Evolutionary conservation across 2,113 vertebrate genomes (phyloP).

Genomic region (Pungitius pungitius): DNA sequence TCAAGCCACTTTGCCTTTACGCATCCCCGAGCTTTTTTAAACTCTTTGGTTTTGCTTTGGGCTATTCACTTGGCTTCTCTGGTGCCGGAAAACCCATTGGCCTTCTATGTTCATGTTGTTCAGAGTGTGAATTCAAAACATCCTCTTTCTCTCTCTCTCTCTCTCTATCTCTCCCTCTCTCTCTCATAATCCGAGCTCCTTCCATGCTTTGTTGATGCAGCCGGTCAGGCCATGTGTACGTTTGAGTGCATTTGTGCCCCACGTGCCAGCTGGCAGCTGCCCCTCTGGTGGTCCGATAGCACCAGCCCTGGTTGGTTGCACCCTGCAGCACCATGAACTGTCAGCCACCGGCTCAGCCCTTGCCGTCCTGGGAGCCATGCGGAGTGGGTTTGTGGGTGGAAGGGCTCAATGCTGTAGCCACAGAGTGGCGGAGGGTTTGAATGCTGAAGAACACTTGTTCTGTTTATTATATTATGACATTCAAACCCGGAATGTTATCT

Average conservation of each 20-base stretch:
- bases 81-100: background rate
- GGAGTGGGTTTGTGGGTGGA: too few species aligned
- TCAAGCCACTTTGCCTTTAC: slow-evolving; percentile 21
- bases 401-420: too few species aligned
- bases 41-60: slow-evolving; percentile 27
- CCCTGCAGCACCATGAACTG: too few species aligned
- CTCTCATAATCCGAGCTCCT: too few species aligned
- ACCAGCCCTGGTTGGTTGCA: too few species aligned
- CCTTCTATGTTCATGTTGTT: background rate
- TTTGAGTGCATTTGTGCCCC: too few species aligned
- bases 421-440: background rate
- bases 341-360: too few species aligned
- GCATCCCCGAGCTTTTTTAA: slow-evolving; percentile 12
- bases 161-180: too few species aligned
- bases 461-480: slow-evolving; percentile 20
- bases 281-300: too few species aligned
- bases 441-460: background rate
- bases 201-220: background rate
- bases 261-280: too few species aligned
- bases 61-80: background rate
- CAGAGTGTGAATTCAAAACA: background rate
- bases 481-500: slow-evolving; percentile 18
- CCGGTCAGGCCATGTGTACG: background rate
- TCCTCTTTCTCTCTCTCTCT: too few species aligned
- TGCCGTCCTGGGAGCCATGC: too few species aligned